Percentiles rank a stretch among this genome's conserved stretches.
phyloP scores from a whole-genome alignment of 2,113 vertebrate genomes.

The Edolisoma coerulescens region DNA sequence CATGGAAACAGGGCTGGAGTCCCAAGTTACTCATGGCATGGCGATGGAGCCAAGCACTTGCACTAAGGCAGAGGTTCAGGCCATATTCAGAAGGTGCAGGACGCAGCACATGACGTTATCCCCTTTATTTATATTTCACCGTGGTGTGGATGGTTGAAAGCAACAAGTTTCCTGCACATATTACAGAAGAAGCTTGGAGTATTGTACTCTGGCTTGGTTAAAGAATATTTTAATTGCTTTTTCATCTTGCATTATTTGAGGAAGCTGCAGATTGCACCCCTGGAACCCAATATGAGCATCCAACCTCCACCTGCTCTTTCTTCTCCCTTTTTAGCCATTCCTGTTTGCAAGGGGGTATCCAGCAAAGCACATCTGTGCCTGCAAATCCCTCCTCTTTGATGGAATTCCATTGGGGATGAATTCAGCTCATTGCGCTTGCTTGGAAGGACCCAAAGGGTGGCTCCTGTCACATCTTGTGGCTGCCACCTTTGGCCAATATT shows the following conservation, averaged over 20 bases:
- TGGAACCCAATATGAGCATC: neutral
- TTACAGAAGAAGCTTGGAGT: neutral
- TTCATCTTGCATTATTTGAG: neutral
- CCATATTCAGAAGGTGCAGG: rapidly evolving
- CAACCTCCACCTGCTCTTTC: rapidly evolving
- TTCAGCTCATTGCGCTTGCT: neutral
- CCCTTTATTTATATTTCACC: neutral
- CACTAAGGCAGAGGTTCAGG: neutral
- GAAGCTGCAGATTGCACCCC: neutral
- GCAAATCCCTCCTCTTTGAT: neutral
- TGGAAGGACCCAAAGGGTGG: neutral
- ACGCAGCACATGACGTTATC: neutral
- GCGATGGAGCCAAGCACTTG: neutral
- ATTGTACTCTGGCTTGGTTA: neutral
- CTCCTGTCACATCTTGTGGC: neutral
- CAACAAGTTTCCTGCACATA: rapidly evolving
- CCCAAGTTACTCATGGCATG: neutral
- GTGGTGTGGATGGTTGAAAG: neutral
- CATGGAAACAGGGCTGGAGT: neutral
- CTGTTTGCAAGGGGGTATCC: neutral
- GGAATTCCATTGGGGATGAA: neutral
- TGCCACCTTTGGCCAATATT: neutral
- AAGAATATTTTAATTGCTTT: neutral
- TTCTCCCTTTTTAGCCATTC: rapidly evolving
- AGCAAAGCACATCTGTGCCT: rapidly evolving